A percentile compares a stretch with the other conserved stretches of the same genome.
Conservation (phyloP, 2,888 invertebrate species). For the Sesia apiformis region DNA sequence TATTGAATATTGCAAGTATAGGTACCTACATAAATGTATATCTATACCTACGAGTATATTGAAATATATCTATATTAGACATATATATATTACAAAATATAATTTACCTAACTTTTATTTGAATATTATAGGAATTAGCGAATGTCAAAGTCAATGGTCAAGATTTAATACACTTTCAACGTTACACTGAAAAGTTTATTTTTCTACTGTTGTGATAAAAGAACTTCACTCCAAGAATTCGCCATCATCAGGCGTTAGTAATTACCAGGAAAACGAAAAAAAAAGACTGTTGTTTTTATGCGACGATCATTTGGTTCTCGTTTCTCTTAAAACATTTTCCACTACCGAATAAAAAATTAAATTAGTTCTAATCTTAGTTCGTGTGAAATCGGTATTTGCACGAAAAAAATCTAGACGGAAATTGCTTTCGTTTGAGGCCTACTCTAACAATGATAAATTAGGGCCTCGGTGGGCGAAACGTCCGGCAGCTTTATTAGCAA, state of each 20-base stretch:
- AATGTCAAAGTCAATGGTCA: no score
- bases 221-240: conserved; percentile 23
- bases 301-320: conserved; percentile 16
- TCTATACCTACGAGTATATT: no score
- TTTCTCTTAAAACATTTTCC: conserved; percentile 13
- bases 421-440: conserved; percentile 58
- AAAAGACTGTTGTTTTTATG: conserved; percentile 12
- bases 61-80: no score
- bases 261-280: conserved; percentile 23
- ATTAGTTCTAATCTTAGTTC: conserved; percentile 36
- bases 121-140: no score
- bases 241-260: no score
- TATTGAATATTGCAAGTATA: no score
- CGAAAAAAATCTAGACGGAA: conserved; percentile 45
- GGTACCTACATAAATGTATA: no score
- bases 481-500: conserved; percentile 56
- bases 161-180: no score
- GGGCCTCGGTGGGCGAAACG: conserved; percentile 43
- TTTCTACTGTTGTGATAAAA: conserved; percentile 14
- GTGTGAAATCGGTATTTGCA: conserved; percentile 22
- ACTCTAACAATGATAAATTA: conserved; percentile 65
- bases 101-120: no score
- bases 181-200: neutral
- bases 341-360: conserved; percentile 21
- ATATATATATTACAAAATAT: no score